Percentiles rank a stretch among this genome's conserved stretches.
phyloP scores from a whole-genome alignment of 2,113 vertebrate species.

The Thalassoma bifasciatum region DNA sequence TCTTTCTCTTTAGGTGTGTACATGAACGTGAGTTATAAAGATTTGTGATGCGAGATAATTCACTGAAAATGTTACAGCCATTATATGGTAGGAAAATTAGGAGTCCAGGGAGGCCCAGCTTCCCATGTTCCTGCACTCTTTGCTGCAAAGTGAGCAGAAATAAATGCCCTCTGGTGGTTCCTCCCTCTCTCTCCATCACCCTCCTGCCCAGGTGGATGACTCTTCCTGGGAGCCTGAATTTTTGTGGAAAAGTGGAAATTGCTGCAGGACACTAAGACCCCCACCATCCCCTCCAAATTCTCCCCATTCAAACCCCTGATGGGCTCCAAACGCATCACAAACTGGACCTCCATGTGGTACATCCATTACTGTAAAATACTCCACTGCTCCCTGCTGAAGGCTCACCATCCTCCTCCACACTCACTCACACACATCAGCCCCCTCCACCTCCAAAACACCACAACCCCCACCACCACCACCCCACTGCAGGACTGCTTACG shows the following conservation, averaged over 20 bases:
- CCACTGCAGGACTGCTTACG: conserved; percentile 66
- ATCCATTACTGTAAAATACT: conserved; percentile 79
- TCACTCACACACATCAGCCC: conserved; percentile 9
- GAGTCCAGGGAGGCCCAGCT: conserved; percentile 43
- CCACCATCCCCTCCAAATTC: no score
- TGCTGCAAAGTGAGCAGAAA: conserved; percentile 71
- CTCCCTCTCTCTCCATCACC: conserved; percentile 14
- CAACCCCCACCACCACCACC: conserved; percentile 23
- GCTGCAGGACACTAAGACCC: conserved; percentile 20
- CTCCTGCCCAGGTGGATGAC: conserved; percentile 50
- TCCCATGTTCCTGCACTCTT: conserved; percentile 45
- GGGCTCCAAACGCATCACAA: conserved; percentile 65
- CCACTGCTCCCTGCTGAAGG: conserved; percentile 62
- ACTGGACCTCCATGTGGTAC: conserved; percentile 76
- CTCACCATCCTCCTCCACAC: conserved; percentile 36
- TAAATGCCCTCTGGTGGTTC: conserved; percentile 63
- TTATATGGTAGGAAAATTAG: conserved; percentile 46
- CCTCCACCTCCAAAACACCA: conserved; percentile 2
- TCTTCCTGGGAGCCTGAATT: conserved; percentile 36
- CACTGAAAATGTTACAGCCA: conserved; percentile 35
- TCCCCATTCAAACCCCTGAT: conserved; percentile 13
- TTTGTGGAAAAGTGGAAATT: conserved; percentile 14
- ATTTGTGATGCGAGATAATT: conserved; percentile 65
- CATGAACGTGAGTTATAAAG: conserved; percentile 43
- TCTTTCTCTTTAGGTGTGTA: conserved; percentile 60